Base-by-base conservation (phyloP, 1,140 invertebrate genomes). In the Polypedilum pembai region DNA sequence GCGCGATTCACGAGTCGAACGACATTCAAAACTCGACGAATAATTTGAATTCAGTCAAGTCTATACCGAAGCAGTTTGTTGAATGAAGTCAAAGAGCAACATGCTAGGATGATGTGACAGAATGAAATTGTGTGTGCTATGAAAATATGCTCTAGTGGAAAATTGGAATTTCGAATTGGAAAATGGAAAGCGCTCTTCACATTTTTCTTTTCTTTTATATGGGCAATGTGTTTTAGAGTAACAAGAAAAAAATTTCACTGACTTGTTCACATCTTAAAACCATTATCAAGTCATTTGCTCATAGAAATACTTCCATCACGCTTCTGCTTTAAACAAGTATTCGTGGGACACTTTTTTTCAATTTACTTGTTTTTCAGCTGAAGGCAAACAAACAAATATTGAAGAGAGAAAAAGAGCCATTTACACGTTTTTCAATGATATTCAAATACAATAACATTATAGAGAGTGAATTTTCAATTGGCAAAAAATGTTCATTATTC, bases 11-110 rank as follows among this genome's bases (percentile, higher is more conserved):
- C 45, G 45, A 56, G 12, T 15, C 8, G 12, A 56, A 12, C 15
- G 41, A 56, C 41, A 45, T 8, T 45, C 4, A 15, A 56, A 1
- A 1, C 12, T 4, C 45, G 45, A 4, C 45, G 45, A 45, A 45
- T 45, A 45, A 12, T 56, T 12, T 56, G 10, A 56, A n/a, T 33
- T 33, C 5, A 33, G 24, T 33, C 24, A 33, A 33, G 24, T 33
- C 24, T 15, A 45, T 4, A 56, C 45, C 12, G 45, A 56, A 56
- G 12, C 45, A 56, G 45, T 56, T 56, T 56, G 45, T 56, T 56
- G 45, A 56, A 56, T 56, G 45, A 56, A 56, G 45, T 56, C 45
- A 56, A 56, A 56, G 45, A 56, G 45, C 45, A 56, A 56, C 45
- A 56, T 56, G 45, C 45, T 56, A 56, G 15, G 45, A 56, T 56